Evolutionary conservation across 2,888 invertebrate genomes (phyloP), one percentile per base, ranked within the genome.

Genomic region (Hipparchia sbordonii): DNA sequence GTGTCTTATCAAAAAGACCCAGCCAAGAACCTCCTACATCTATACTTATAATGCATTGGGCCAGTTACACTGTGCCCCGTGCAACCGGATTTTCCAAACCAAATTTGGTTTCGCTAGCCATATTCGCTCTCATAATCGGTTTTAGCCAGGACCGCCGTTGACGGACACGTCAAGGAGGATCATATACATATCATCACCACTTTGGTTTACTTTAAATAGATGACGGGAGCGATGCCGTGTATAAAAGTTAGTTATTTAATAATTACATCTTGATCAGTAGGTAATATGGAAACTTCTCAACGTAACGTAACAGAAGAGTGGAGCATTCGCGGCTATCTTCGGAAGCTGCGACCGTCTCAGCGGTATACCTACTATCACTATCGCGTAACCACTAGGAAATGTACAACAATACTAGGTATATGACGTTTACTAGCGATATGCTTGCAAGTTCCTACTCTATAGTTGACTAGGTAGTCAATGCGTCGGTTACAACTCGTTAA

Each of bases 381-480:
- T 61, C n/a, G 13, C n/a, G 62, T 62, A 62, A 62, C 48, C 13
- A 48, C 48, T 9, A 63, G 62, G 62, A 62, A 62, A 63, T 51
- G 7, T 8, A 63, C 63, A 63, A 63, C 63, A 63, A 48, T 63
- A 23, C 48, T 51, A 23, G 46, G 23, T 60, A 45, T 45, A 39
- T 10, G 39, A 60, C 60, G 52, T n/a, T 12, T 54, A 54, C 12
- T 10, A 10, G 59, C 5, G 9, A 23, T 4, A 59, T 9, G 13
- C 5, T 48, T 63, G 48, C 63, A 23, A 51, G 23, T 63, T 63
- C 23, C 13, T 48, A 46, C 23, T 60, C 4, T 9, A 12, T n/a
- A 45, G 39, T 39, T 12, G 60, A 33, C 39, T 60, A 39, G 39
- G 45, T 45, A 60, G 39, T 59, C 56, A 56, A 59, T 33, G 6